Base-by-base conservation (phyloP, 1,140 invertebrate species). In the Pemphigus obesinymphae region DNA sequence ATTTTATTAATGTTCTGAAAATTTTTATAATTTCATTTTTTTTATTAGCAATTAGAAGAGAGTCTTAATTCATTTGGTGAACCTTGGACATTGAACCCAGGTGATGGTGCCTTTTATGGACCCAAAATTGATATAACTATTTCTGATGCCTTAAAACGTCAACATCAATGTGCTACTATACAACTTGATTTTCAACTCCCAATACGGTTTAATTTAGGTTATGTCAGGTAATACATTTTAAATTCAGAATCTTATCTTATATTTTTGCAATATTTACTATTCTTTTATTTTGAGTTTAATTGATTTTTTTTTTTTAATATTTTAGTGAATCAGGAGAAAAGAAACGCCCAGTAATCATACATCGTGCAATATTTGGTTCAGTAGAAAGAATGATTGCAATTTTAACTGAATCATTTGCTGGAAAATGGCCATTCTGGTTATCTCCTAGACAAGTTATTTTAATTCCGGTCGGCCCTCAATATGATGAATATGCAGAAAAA, bases 81-180 rank as follows among this genome's bases (percentile, higher is more conserved):
- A 84, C 90, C 92, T 0, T 99, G 97, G 97, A 92, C 91, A 82
- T 86, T 96, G 76, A 99, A 99, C 88, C 92, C 92, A 0, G 92
- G 94, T 1, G 98, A 99, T 90, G 98, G 98, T 4, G 98, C 98
- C 2, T 99, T 99, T 88, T 99, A 99, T 88, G 98, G 98, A 0
- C 98, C 98, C 8, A 99, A 99, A 90, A 99, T 99, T 86, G 98
- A 99, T 88, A 99, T 99, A 85, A 98, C 95, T 0, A 96, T 99
- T 84, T 92, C 90, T 87, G 98, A 99, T 89, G 98, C 98, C 0
- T 87, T 99, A 61, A 92, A 91, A 84, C 89, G 98, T 53, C 88
- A 92, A 0, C 93, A 96, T 89, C 98, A 99, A 86, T 99, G 97
- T 87, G 98, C 97, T 53, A 99, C 98, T 10, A 98, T 99, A 86